Base-by-base conservation (phyloP, 2,797 vertebrate genomes). In the Myotis findleyi region DNA sequence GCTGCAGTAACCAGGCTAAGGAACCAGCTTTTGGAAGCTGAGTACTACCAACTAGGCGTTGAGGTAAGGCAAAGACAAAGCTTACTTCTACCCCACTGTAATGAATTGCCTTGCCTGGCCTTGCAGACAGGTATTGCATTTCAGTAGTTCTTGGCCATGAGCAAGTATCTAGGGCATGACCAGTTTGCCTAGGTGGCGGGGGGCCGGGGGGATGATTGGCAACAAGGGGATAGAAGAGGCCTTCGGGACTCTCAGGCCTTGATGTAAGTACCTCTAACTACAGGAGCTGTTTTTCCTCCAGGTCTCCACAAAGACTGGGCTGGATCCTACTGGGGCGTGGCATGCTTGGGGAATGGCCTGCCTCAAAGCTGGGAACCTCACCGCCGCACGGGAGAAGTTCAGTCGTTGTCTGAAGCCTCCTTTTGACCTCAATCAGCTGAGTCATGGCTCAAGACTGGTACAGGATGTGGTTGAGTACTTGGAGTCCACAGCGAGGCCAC, bases 221-320 rank as follows among this genome's bases (percentile, higher is more conserved):
- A 87, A 36, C 69, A 83, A 57, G 68, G 91, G 21, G 38, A 51
- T 76, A 68, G 44, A 51, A 11, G 36, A 6, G 47, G 44, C 72
- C 44, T 91, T 73, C 17, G 64, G 38, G 25, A 87, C 44, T 13
- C 72, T 82, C 11, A 12, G n/a, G 36, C 47, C 33, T 94, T 38
- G 13, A 25, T n/a, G 9, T 62, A 62, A 33, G 30, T 59, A n/a
- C 44, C 41, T 87, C 59, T 87, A 33, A 81, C 75, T 41, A 92
- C 93, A 73, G 12, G 30, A 95, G 44, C 30, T n/a, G 7, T 87
- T 80, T 97, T 96, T 95, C 95, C 71, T 97, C 93, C 93, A 99
- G 99, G 99, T 99, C 89, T 99, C 99, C 68, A 99, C 99, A 41
- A 99, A 99, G 98, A 99, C 99, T n/a, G 99, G 99, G 0, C 98